Evolutionary conservation across 1,140 invertebrate genomes (phyloP).

Genomic region (Samia ricini): DNA sequence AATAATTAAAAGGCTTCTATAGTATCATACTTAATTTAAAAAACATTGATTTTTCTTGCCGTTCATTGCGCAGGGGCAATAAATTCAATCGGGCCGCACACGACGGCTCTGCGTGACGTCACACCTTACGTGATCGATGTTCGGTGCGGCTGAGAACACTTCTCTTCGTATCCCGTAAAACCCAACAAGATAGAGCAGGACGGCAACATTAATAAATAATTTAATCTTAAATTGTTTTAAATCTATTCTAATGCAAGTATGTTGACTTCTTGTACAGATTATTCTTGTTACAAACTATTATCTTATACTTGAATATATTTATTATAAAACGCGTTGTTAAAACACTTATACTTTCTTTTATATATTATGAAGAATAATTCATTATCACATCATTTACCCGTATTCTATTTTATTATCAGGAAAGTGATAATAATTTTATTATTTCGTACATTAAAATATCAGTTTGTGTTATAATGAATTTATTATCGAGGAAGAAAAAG

Average conservation of each 20-base stretch:
- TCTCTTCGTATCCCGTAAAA: constrained; percentile 31
- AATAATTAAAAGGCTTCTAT: not conserved
- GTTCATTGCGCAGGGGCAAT: constrained; percentile 70
- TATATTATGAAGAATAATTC: not conserved
- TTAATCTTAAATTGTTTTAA: constrained; percentile 72
- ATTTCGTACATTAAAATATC: not conserved
- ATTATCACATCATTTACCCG: not conserved
- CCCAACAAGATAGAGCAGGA: constrained; percentile 39
- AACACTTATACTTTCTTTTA: constrained; percentile 41
- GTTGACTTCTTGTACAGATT: constrained; percentile 72
- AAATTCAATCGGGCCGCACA: constrained; percentile 73
- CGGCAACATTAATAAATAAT: constrained; percentile 60
- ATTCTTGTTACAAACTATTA: constrained; percentile 31
- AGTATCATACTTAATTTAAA: not conserved
- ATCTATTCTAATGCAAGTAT: constrained; percentile 69
- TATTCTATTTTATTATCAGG: not conserved
- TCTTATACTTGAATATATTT: not conserved
- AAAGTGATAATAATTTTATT: not conserved
- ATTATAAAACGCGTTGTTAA: not conserved
- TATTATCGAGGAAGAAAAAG: constrained; percentile 3
- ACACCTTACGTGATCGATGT: constrained; percentile 74
- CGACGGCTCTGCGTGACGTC: constrained; percentile 76
- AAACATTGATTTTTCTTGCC: constrained; percentile 38
- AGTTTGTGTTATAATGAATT: not conserved
- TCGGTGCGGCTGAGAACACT: constrained; percentile 51